Evolutionary conservation across 2,888 invertebrate species (phyloP), one percentile per base, ranked within the genome.

Genomic region (Pseudococcus viburni): DNA sequence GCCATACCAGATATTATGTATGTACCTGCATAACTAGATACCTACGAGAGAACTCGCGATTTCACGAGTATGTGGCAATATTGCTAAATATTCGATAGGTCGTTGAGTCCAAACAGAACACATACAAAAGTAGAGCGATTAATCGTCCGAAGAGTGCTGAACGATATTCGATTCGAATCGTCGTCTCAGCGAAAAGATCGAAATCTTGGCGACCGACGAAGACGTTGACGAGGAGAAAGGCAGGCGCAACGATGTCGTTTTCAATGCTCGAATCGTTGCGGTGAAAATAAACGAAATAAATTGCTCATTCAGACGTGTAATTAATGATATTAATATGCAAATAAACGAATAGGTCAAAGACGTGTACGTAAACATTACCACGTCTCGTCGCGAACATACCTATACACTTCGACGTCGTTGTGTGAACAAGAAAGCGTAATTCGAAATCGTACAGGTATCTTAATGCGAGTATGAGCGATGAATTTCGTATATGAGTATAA

Each of bases 201-300:
- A 22, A 22, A 0, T 22, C 0, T 64, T 15, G 64, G 12, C 64
- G 64, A 64, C 59, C 26, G 26, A 33, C 26, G 26, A 33, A 33
- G 80, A 19, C 46, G 42, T 42, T 42, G 42, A 42, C 42, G 46
- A 83, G 19, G 80, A 46, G 80, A 83, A 46, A 42, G 80, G 46
- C 42, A 33, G 9, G 77, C 15, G 77, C 6, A 46, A 83, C 80
- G 7, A n/a, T 39, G 42, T 39, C 19, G 80, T 17, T 83, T 83
- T 83, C 80, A 83, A 83, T 83, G 46, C 80, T 33, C 46, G 39
- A 83, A 26, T n/a, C 80, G 80, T 11, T 19, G 46, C 46, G 80
- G 73, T 73, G 73, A 73, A 73, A 73, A 73, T 73, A 73, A 73
- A 73, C 73, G 73, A 73, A 73, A 73, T 73, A 73, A 73, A 73